Conservation (phyloP, 2,888 invertebrate species). For the Macropis europaea region DNA sequence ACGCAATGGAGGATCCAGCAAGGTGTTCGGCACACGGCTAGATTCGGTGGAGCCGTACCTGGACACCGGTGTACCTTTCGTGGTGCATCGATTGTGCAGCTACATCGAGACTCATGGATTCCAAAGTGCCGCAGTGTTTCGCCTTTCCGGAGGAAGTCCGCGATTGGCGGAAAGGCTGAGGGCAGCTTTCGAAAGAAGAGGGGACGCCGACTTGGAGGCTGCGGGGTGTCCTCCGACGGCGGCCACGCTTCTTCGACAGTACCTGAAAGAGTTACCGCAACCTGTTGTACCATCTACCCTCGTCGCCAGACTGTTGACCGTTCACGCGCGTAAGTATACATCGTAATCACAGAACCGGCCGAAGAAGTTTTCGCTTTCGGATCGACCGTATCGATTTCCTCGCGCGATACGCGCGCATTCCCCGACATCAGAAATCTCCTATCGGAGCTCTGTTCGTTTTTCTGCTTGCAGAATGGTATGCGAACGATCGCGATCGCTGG, state of each 20-base stretch:
- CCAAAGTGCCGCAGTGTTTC: conserved; percentile 78
- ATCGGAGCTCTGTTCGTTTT: not conserved
- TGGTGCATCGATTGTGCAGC: conserved; percentile 79
- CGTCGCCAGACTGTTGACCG: conserved; percentile 74
- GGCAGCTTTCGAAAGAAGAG: conserved; percentile 81
- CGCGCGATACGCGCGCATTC: no score
- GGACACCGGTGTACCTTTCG: conserved; percentile 77
- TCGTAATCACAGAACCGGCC: no score
- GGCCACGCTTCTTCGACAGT: conserved; percentile 82
- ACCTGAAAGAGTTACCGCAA: conserved; percentile 82
- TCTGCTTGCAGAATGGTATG: conserved; percentile 66
- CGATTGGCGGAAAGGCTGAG: conserved; percentile 81
- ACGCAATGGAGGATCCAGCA: conserved; percentile 65
- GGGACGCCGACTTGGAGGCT: conserved; percentile 81
- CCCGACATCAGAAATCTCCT: no score
- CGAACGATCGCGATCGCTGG: conserved; percentile 72
- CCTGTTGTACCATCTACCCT: conserved; percentile 81
- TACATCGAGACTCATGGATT: conserved; percentile 80
- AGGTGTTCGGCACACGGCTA: conserved; percentile 75
- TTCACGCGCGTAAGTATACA: conserved; percentile 75
- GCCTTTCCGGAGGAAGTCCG: conserved; percentile 82
- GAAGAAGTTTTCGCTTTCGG: no score
- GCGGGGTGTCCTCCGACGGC: conserved; percentile 82
- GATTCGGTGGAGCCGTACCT: conserved; percentile 75
- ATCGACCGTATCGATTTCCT: no score